These are phyloP conservation scores for Tangara arthus DNA, from an alignment of 2,797 vertebrate species.

Conservation along the genomic window DNA sequence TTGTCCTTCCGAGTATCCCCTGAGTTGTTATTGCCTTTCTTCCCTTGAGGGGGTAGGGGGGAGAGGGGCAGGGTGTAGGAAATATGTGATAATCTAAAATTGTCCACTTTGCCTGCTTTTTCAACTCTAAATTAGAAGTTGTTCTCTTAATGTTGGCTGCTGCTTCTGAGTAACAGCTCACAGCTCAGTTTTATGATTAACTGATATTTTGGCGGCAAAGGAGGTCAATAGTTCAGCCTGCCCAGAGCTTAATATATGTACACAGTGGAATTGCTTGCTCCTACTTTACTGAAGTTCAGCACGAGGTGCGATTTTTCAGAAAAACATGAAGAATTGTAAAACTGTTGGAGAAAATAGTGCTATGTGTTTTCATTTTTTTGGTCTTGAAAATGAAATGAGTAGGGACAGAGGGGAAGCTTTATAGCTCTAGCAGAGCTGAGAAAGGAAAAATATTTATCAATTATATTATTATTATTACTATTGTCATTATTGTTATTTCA, in stretches of 20 bases:
- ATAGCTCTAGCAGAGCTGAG: background rate
- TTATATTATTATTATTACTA: background rate
- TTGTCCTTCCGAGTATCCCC: background rate
- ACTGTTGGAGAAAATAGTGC: background rate
- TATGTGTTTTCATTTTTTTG: background rate
- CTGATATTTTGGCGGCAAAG: constrained; percentile 53
- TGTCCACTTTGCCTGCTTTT: constrained; percentile 29
- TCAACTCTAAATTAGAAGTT: constrained; percentile 49
- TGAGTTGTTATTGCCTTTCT: constrained; percentile 1
- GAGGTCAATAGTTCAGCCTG: constrained; percentile 75
- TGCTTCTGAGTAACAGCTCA: constrained; percentile 31
- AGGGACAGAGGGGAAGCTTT: background rate
- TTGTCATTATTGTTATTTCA: background rate
- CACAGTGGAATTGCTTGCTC: constrained; percentile 19
- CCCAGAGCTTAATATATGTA: constrained; percentile 62
- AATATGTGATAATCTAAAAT: constrained; percentile 33
- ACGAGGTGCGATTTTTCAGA: constrained; percentile 51
- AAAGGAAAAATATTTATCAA: background rate
- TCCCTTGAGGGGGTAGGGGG: background rate
- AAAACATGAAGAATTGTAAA: constrained; percentile 5
- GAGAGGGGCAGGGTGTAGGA: background rate
- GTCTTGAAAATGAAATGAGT: background rate
- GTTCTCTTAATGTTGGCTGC: constrained; percentile 28
- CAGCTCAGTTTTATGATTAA: constrained; percentile 61
- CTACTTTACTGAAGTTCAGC: constrained; percentile 38